Evolutionary conservation across 2,797 vertebrate genomes (phyloP), one percentile per base, ranked within the genome.

Genomic region (Falco rusticolus): DNA sequence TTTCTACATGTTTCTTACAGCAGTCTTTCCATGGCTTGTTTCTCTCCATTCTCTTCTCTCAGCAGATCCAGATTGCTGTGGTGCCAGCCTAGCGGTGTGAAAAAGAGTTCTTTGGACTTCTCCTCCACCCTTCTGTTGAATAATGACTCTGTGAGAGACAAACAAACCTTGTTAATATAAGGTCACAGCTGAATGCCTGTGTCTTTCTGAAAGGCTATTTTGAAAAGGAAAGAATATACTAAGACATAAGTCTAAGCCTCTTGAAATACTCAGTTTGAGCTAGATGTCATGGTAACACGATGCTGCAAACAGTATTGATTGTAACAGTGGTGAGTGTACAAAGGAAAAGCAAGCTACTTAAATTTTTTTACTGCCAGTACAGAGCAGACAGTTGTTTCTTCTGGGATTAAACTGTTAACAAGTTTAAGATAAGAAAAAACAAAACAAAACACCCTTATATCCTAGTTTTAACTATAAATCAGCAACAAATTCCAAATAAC

Each of bases 41-140:
- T 99, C 97, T 99, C 99, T 39, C 99, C 99, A 93, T 99, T 99
- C 97, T 99, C 99, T 96, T 99, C 99, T 79, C 99, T 96, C 53
- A 99, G 98, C 93, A 99, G 99, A 95, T 99, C 99, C 98, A 99
- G 98, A 59, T 98, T 99, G 98, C 99, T 99, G 97, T 99, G 99
- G 91, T 99, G 99, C 99, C 99, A 99, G 54, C 99, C 99, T 97
- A 99, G 96, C 1, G 99, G 99, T 0, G 99, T 99, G 79, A 99
- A 99, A 95, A 99, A 98, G 97, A 99, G 98, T 81, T 99, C 99
- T 94, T 99, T 99, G 72, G 99, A 98, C 94, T 99, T 99, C 94
- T 99, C 99, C 95, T 99, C 99, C 96, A 99, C 99, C 4, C 99
- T 98, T 6, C 99, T 99, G 97, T 99, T 99, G 94, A 99, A 99